Evolutionary conservation across 2,888 invertebrate genomes (phyloP).

Genomic region (Microctonus aethiopoides): DNA sequence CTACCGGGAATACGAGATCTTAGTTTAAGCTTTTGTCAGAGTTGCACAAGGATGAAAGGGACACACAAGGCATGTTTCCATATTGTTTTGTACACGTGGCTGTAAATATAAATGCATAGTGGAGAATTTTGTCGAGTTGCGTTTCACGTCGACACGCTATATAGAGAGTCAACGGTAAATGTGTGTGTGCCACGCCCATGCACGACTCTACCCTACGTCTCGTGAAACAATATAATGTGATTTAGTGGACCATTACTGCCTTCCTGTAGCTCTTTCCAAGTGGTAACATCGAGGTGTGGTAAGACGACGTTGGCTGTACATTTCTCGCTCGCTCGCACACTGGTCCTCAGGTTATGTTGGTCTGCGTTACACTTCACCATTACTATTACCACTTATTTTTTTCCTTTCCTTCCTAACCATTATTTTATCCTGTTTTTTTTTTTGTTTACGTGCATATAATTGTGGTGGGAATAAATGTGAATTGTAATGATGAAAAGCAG

Average conservation of each 20-base stretch:
- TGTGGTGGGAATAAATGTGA: no score
- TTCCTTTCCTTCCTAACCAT: background rate
- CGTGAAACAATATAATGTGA: constrained; percentile 66
- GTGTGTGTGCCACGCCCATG: constrained; percentile 40
- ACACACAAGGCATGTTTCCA: background rate
- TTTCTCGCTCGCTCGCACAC: constrained; percentile 34
- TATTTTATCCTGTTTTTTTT: background rate
- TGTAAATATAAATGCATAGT: background rate
- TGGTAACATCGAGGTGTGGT: constrained; percentile 51
- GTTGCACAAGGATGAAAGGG: constrained; percentile 4
- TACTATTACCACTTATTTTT: background rate
- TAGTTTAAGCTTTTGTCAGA: constrained; percentile 12
- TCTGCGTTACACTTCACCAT: background rate
- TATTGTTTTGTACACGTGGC: background rate
- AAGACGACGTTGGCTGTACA: constrained; percentile 47
- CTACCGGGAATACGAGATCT: constrained; percentile 5
- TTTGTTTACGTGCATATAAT: background rate
- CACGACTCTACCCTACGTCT: constrained; percentile 41
- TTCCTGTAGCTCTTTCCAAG: constrained; percentile 56
- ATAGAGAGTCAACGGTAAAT: constrained; percentile 16
- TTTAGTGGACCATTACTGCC: constrained; percentile 64
- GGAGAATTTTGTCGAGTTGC: background rate
- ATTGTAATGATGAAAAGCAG: no score
- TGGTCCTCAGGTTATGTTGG: background rate
- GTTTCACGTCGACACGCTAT: constrained; percentile 9